phyloP scores from a whole-genome alignment of 2,113 vertebrate genomes.

The Abramis brama region DNA sequence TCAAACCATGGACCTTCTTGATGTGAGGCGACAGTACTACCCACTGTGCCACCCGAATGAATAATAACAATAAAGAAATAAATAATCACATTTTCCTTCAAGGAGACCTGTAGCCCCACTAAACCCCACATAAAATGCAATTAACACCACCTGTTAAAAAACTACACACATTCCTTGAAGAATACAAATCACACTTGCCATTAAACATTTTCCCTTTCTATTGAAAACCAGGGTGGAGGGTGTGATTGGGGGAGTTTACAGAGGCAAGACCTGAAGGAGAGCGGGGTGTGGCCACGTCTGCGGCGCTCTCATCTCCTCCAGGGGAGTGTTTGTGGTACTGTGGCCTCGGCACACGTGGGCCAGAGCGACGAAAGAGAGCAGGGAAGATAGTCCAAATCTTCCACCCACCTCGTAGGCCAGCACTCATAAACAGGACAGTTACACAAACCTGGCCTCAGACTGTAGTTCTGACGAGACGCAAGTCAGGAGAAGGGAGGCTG shows the following conservation, averaged over 20 bases:
- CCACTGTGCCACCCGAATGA: too few species aligned
- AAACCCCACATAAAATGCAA: not conserved
- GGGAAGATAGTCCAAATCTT: slow-evolving; percentile 17
- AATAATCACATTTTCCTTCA: not conserved
- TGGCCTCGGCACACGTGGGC: slow-evolving; percentile 33
- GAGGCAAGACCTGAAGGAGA: slow-evolving; percentile 24
- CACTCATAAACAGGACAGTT: slow-evolving; percentile 51
- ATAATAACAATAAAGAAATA: not conserved
- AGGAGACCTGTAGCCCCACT: not conserved
- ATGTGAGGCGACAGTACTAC: too few species aligned
- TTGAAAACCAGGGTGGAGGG: not conserved
- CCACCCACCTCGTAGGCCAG: slow-evolving; percentile 47
- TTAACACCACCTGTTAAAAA: not conserved
- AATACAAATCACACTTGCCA: slow-evolving; percentile 4
- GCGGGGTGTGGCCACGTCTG: slow-evolving; percentile 15
- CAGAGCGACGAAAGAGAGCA: slow-evolving; percentile 2
- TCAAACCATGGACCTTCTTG: too few species aligned
- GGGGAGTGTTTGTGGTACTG: slow-evolving; percentile 49
- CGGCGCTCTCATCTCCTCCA: slow-evolving; percentile 23
- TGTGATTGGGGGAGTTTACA: not conserved
- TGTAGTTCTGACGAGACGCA: not conserved
- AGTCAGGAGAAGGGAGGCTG: slow-evolving; percentile 25
- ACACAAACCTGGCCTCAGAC: slow-evolving; percentile 35
- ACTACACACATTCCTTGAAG: not conserved
- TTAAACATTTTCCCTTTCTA: not conserved